Conservation (phyloP, 2,797 vertebrate species). For the Spheniscus humboldti region DNA sequence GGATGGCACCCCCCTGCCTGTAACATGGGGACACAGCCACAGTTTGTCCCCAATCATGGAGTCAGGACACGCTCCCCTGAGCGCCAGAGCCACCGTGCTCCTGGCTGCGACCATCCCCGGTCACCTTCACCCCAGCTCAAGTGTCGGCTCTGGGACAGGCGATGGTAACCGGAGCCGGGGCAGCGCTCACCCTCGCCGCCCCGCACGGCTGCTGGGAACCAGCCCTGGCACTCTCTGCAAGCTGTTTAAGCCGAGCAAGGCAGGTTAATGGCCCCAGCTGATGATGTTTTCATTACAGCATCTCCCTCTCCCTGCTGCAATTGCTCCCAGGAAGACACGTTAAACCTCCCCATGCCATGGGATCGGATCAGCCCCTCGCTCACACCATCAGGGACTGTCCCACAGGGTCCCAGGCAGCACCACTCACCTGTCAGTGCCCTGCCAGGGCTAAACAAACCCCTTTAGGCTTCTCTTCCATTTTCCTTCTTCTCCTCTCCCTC, state of each 20-base stretch:
- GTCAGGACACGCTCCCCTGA: neutral
- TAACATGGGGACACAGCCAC: accelerated
- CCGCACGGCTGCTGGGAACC: neutral
- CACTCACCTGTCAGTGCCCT: neutral
- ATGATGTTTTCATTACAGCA: conserved; percentile 40
- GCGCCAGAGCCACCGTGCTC: accelerated
- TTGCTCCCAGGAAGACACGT: neutral
- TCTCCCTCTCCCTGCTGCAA: neutral
- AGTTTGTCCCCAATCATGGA: accelerated
- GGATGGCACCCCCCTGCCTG: neutral
- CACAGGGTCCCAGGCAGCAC: neutral
- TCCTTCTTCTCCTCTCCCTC: neutral
- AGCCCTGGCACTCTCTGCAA: neutral
- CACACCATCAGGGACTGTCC: accelerated
- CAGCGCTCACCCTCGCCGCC: accelerated
- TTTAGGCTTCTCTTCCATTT: neutral
- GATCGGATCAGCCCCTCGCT: neutral
- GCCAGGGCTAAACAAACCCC: neutral
- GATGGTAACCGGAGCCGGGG: neutral
- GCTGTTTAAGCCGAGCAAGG: neutral
- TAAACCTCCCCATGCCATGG: neutral
- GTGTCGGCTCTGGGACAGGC: neutral
- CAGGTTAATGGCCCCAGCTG: neutral
- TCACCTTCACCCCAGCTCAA: neutral
- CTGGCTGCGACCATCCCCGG: accelerated